These are phyloP conservation scores for Sycophila texana DNA, from an alignment of 2,888 invertebrate species.

Conservation along the genomic window DNA sequence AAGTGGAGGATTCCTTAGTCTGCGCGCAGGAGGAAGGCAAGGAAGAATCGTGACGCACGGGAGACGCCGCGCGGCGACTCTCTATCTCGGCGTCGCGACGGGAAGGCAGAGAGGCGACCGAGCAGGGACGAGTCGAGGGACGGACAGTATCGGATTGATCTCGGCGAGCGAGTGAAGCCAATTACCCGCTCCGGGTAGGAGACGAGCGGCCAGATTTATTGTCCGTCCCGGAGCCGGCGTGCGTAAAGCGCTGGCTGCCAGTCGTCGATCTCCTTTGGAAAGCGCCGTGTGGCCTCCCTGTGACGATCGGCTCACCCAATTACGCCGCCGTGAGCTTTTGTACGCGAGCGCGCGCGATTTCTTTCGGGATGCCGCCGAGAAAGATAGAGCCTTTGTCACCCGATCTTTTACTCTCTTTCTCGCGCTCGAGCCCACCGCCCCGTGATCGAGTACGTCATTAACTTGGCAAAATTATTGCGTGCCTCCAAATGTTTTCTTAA, in stretches of 20 bases:
- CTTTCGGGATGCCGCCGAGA: constrained; percentile 21
- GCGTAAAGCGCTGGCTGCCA: neutral
- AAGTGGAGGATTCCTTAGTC: constrained; percentile 18
- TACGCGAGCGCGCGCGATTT: constrained; percentile 31
- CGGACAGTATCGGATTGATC: constrained; percentile 76
- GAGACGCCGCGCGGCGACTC: neutral
- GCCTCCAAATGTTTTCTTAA: neutral
- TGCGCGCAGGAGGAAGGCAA: neutral
- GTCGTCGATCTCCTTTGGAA: constrained; percentile 56
- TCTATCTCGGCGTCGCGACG: constrained; percentile 3
- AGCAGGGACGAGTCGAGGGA: constrained; percentile 64
- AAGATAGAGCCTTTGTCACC: constrained; percentile 50
- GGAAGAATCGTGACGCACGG: neutral
- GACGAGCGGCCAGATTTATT: constrained; percentile 72
- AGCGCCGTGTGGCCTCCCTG: constrained; percentile 65
- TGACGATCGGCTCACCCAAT: constrained; percentile 73
- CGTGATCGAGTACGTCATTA: constrained; percentile 49
- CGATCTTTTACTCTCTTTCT: constrained; percentile 25
- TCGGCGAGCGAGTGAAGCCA: constrained; percentile 73
- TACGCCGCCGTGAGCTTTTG: constrained; percentile 60
- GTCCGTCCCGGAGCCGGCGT: constrained; percentile 56
- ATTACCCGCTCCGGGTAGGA: constrained; percentile 69
- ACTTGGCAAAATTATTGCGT: constrained; percentile 37
- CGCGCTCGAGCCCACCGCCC: neutral
- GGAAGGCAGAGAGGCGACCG: constrained; percentile 18